phyloP scores from a whole-genome alignment of 2,888 invertebrate species.

The Halictus quadricinctus region DNA sequence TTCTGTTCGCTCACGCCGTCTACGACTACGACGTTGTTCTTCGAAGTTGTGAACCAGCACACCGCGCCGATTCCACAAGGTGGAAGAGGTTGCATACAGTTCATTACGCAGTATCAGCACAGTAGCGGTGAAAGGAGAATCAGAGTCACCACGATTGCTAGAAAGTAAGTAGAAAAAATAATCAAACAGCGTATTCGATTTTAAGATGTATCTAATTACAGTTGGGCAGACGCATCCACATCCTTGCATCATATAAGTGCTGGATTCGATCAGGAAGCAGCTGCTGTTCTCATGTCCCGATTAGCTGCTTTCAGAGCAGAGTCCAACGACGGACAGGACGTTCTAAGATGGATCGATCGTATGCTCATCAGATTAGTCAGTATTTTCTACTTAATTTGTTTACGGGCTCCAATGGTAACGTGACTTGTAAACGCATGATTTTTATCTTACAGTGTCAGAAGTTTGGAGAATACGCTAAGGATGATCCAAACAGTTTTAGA shows the following conservation, averaged over 20 bases:
- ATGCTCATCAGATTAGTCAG: conserved; percentile 97
- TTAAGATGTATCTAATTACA: conserved; percentile 75
- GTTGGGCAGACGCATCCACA: conserved; percentile 97
- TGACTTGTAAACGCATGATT: background rate
- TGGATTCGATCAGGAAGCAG: conserved; percentile 99
- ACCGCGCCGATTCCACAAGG: conserved; percentile 97
- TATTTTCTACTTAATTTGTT: conserved; percentile 38
- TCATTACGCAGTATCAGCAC: conserved; percentile 99
- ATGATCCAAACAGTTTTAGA: conserved; percentile 98
- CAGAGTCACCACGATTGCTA: conserved; percentile 97
- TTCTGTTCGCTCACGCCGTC: conserved; percentile 97
- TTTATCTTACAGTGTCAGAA: conserved; percentile 93
- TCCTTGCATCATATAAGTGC: conserved; percentile 96
- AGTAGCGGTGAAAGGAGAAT: conserved; percentile 97
- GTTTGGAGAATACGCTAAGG: conserved; percentile 99
- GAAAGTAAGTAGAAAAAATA: conserved; percentile 87
- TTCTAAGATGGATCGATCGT: conserved; percentile 98
- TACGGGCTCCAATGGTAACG: background rate
- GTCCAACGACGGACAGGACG: conserved; percentile 97
- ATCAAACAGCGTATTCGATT: background rate
- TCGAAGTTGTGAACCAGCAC: conserved; percentile 98
- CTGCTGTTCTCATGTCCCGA: conserved; percentile 98
- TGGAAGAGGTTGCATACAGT: conserved; percentile 97
- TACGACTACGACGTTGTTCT: conserved; percentile 96
- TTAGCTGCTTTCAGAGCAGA: conserved; percentile 98